These are phyloP conservation scores for Cyrtorhinus lividipennis DNA, from an alignment of 1,140 invertebrate genomes.

Conservation along the genomic window DNA sequence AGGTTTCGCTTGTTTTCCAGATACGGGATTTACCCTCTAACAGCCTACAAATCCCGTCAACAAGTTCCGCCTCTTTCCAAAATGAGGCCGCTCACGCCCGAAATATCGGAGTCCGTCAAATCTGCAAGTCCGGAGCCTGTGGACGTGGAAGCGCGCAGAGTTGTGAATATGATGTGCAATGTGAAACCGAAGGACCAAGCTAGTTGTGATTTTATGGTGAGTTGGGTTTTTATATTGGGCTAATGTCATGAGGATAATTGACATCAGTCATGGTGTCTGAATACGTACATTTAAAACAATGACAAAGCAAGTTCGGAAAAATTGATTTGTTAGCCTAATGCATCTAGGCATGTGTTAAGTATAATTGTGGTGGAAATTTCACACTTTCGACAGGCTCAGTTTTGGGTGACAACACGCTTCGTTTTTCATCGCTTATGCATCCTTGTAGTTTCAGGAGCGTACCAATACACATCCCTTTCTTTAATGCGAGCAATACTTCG, in stretches of 20 bases:
- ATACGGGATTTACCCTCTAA: constrained; percentile 94
- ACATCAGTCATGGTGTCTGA: too few species aligned
- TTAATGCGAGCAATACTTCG: too few species aligned
- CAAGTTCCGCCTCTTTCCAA: constrained; percentile 39
- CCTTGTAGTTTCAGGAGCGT: background rate
- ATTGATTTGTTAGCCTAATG: too few species aligned
- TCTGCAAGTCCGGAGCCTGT: constrained; percentile 69
- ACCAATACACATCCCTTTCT: background rate
- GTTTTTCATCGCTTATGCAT: background rate
- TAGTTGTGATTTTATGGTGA: constrained; percentile 42
- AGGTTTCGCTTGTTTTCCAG: constrained; percentile 45
- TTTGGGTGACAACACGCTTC: too few species aligned
- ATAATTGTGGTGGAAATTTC: too few species aligned
- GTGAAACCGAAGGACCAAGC: constrained; percentile 59
- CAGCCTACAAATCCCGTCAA: constrained; percentile 67
- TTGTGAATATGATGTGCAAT: constrained; percentile 90
- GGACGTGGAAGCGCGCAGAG: constrained; percentile 67
- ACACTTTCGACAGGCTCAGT: too few species aligned
- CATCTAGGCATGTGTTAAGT: too few species aligned
- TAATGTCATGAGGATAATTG: too few species aligned
- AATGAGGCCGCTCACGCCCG: constrained; percentile 53
- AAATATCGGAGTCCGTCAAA: constrained; percentile 64
- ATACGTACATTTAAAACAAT: too few species aligned
- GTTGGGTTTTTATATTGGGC: too few species aligned
- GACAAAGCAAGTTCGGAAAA: too few species aligned